These are phyloP conservation scores for Silurus glanis DNA, from an alignment of 2,113 vertebrate species.

Conservation along the genomic window DNA sequence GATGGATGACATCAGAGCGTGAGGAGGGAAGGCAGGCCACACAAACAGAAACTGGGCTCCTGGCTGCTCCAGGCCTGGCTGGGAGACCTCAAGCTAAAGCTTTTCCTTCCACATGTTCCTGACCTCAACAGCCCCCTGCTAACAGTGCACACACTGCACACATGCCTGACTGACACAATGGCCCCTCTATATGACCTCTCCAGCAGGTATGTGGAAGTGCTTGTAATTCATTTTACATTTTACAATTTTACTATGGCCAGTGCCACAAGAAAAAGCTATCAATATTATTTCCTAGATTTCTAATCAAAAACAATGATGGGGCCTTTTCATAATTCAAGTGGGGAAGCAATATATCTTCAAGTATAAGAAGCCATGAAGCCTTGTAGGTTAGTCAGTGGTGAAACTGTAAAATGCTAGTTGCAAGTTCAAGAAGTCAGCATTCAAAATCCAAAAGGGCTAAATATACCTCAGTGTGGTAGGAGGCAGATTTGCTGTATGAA, in stretches of 20 bases:
- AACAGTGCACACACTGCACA: conserved; percentile 62
- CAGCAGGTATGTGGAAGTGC: conserved; percentile 22
- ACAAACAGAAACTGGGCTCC: conserved; percentile 57
- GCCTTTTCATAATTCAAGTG: neutral
- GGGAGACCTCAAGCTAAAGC: conserved; percentile 63
- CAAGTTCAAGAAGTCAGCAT: conserved; percentile 7
- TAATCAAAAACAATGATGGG: neutral
- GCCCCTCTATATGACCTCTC: conserved; percentile 67
- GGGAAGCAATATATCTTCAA: neutral
- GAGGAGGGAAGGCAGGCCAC: conserved; percentile 49
- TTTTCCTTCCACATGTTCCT: conserved; percentile 65
- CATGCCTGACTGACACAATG: conserved; percentile 69
- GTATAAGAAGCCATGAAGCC: neutral
- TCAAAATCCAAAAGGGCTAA: neutral
- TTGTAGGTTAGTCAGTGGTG: neutral
- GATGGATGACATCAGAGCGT: conserved; percentile 53
- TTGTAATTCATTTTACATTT: conserved; percentile 17
- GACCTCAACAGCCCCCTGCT: conserved; percentile 63
- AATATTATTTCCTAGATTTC: neutral
- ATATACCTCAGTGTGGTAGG: conserved; percentile 19
- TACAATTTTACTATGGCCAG: neutral
- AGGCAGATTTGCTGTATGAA: conserved; percentile 37
- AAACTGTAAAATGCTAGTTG: conserved; percentile 9
- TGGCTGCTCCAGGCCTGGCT: conserved; percentile 12
- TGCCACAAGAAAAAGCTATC: neutral